Evolutionary conservation across 2,113 vertebrate species (phyloP).

Genomic region (Miniopterus natalensis): DNA sequence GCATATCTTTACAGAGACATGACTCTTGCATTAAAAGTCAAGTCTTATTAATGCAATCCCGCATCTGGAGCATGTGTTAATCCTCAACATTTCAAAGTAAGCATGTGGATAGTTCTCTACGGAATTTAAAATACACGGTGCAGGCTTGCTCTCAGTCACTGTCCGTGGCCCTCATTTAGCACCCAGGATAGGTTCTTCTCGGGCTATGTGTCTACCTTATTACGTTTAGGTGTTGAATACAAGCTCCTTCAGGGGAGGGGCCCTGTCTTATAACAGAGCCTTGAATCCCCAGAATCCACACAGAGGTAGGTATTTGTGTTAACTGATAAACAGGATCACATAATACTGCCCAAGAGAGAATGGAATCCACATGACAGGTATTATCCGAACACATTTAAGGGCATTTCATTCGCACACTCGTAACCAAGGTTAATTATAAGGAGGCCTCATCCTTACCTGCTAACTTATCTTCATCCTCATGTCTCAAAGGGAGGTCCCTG

Average conservation of each 20-base stretch:
- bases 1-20: not conserved
- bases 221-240: not conserved
- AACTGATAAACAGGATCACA: not conserved
- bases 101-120: slow-evolving; percentile 6
- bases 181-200: not conserved
- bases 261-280: not conserved
- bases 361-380: not conserved
- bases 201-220: not conserved
- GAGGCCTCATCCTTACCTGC: too few relatives aligned
- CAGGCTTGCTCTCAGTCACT: not conserved
- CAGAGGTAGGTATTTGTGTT: not conserved
- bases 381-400: not conserved
- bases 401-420: not conserved
- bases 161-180: not conserved
- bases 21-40: not conserved
- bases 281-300: not conserved
- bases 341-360: not conserved
- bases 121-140: slow-evolving; percentile 22
- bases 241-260: not conserved
- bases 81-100: slow-evolving; percentile 59
- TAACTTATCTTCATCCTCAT: not conserved
- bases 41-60: not conserved
- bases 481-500: not conserved
- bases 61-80: slow-evolving; percentile 54
- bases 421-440: too few relatives aligned